Base-by-base conservation (phyloP, 2,113 vertebrate species). In the Sceloporus tristichus region DNA sequence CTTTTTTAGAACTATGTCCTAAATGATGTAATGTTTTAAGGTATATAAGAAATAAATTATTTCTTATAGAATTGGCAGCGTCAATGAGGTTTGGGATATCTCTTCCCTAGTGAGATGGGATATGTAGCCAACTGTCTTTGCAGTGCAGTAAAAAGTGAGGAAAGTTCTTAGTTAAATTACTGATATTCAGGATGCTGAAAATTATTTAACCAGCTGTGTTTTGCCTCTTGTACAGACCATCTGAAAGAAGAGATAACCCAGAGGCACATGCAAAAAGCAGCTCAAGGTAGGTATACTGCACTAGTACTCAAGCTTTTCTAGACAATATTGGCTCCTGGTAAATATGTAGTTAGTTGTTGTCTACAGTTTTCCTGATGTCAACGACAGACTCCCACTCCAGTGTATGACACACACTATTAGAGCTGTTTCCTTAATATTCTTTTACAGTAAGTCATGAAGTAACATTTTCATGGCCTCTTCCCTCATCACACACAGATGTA, bases 181-280 rank as follows among this genome's bases (percentile, higher is more conserved):
- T 89, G 29, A 29, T 71, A 78, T 85, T 53, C 86, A 2, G 77
- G 1, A 48, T 75, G 85, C 66, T 91, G 38, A 84, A 77, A 74
- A 80, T 91, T 89, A 40, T 86, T 59, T 85, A 73, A 87, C 42
- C 11, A 7, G 77, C 87, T 73, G 0, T 9, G 59, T 78, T 92
- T 87, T 93, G 0, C 95, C 29, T 95, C 73, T 93, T 73, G 93
- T 70, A 81, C 96, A 99, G 99, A 97, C 91, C 95, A 95, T 85
- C 93, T 99, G 94, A 99, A 99, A 97, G 97, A 94, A 87, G 95
- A 97, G 40, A 92, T 99, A 90, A 97, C 96, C 54, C 95, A 95
- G 91, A 96, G 97, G 71, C 97, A 97, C 53, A 95, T 97, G 95
- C 98, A 98, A 95, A 97, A 94, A 54, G 98, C 97, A n/a, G 98